Evolutionary conservation across 2,888 invertebrate species (phyloP), one percentile per base, ranked within the genome.

Genomic region (Hyposoter didymator): DNA sequence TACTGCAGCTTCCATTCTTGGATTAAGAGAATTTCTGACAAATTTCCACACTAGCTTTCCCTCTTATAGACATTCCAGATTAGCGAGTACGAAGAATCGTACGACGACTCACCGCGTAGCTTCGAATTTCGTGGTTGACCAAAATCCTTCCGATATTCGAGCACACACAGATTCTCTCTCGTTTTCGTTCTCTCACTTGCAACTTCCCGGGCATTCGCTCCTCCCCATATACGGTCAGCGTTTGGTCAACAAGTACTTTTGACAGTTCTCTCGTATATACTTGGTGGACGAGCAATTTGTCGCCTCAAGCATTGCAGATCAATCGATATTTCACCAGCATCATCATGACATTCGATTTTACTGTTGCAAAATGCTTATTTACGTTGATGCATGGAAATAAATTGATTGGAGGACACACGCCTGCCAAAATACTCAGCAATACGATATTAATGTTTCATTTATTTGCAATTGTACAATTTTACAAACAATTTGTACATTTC

Each of bases 61-160:
- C 19, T n/a, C 67, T 43, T 43, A 22, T 67, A 22, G 19, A 67
- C 67, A 67, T 67, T 67, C 43, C 67, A 19, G 43, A 22, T 67
- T 43, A 39, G 67, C 19, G 43, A 39, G 43, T 45, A 19, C 39
- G 67, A 67, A 43, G 39, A 67, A 67, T 67, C 45, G 43, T 10
- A 28, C 14, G 28, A 22, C 28, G 59, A 59, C 5, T 69, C 7
- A 7, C 47, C 17, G 28, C 17, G 28, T 17, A 12, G 69, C 47
- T 32, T 28, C 8, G 69, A 69, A 32, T 69, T 69, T 69, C 45
- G 47, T 47, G 69, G 69, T 32, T 47, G 45, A 47, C 69, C 69
- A 47, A 69, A 47, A 32, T 69, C 69, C 14, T 69, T 47, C 69
- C 59, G 28, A 59, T 59, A 28, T 47, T 69, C 45, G 28, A 32